These are phyloP conservation scores for Micromussa lordhowensis DNA, from an alignment of 92 coral and sea anemone species.

Conservation along the genomic window DNA sequence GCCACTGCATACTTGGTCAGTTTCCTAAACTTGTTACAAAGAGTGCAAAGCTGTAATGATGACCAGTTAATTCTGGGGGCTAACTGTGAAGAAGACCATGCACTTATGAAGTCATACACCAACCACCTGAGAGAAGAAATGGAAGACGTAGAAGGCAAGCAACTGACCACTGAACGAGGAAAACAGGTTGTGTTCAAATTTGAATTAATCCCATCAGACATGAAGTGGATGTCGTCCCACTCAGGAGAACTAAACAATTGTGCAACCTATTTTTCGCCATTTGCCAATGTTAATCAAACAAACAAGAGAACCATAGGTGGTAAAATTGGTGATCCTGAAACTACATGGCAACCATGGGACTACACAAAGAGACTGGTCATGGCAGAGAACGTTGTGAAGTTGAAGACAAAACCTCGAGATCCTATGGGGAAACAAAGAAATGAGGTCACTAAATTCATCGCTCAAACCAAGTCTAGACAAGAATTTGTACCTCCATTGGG, in stretches of 20 bases:
- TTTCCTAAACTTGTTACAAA: conserved; percentile 61
- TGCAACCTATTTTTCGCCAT: conserved; percentile 68
- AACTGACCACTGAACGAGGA: conserved; percentile 53
- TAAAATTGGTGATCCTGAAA: conserved; percentile 50
- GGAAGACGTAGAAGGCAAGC: conserved; percentile 63
- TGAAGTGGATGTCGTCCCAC: conserved; percentile 72
- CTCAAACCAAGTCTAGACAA: conserved; percentile 58
- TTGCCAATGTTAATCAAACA: conserved; percentile 66
- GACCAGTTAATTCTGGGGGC: conserved; percentile 73
- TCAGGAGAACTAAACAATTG: conserved; percentile 68
- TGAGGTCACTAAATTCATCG: conserved; percentile 56
- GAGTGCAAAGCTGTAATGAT: conserved; percentile 74
- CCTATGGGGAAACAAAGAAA: conserved; percentile 32
- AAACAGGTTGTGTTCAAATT: conserved; percentile 39
- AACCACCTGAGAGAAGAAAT: conserved; percentile 62
- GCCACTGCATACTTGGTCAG: conserved; percentile 77
- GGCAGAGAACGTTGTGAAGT: conserved; percentile 58
- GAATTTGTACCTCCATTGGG: conserved; percentile 67
- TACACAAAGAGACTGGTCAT: conserved; percentile 33
- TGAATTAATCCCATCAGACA: no score
- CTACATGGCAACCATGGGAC: conserved; percentile 71
- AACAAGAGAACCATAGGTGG: conserved; percentile 52
- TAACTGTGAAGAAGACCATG: conserved; percentile 68
- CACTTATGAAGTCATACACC: conserved; percentile 57
- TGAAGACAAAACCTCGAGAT: conserved; percentile 40